phyloP scores from a whole-genome alignment of 2,797 vertebrate genomes.

The Syncerus caffer region DNA sequence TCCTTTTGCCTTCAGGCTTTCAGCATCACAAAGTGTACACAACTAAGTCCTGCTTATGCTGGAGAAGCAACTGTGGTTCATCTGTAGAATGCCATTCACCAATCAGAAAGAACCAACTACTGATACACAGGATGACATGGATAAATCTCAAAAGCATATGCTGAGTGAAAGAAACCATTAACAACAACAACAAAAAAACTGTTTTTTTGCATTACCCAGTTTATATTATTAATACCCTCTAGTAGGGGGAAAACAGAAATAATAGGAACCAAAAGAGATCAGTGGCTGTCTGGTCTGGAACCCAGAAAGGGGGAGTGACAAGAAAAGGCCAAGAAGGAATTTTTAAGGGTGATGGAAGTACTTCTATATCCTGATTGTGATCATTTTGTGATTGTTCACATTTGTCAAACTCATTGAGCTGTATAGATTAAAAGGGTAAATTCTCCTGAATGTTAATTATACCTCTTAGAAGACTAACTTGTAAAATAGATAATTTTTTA shows the following conservation, averaged over 20 bases:
- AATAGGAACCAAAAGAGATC: not conserved
- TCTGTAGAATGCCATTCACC: not conserved
- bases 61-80: not conserved
- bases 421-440: not conserved
- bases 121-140: fast-evolving
- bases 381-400: not conserved
- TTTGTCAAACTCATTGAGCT: not conserved
- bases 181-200: not conserved
- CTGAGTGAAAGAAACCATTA: not conserved
- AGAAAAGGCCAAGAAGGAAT: not conserved
- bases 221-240: not conserved
- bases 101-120: not conserved
- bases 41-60: not conserved
- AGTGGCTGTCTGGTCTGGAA: not conserved
- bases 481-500: not conserved
- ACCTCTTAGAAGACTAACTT: not conserved
- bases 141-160: not conserved
- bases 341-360: not conserved
- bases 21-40: not conserved
- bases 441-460: not conserved
- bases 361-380: not conserved
- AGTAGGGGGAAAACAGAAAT: not conserved
- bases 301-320: not conserved
- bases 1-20: not conserved
- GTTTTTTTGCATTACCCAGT: not conserved